These are phyloP conservation scores for Chiloscyllium plagiosum DNA, from an alignment of 2,113 vertebrate genomes.

Conservation along the genomic window DNA sequence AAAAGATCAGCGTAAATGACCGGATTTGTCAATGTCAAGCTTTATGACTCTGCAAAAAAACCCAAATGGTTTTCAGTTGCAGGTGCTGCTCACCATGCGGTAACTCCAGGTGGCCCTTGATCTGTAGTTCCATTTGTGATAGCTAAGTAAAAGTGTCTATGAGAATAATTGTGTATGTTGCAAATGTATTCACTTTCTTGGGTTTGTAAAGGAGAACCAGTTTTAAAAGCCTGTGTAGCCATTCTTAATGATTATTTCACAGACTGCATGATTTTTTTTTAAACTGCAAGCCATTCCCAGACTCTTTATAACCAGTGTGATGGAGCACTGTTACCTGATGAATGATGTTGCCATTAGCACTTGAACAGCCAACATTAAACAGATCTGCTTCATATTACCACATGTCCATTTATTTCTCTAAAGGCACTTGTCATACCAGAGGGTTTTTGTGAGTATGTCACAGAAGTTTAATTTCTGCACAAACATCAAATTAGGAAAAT, in stretches of 20 bases:
- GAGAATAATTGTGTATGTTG: not conserved
- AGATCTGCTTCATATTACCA: not conserved
- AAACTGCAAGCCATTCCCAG: not conserved
- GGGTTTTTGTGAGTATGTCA: not conserved
- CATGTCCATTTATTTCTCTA: not conserved
- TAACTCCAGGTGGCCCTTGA: not conserved
- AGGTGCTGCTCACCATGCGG: not conserved
- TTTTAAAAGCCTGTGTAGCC: not conserved
- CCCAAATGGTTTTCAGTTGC: not conserved
- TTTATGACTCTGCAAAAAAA: not conserved
- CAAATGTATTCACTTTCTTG: not conserved
- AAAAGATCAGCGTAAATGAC: not conserved
- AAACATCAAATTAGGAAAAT: conserved; percentile 15
- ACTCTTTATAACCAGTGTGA: not conserved
- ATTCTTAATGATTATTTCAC: not conserved
- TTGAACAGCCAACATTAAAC: not conserved
- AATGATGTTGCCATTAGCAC: not conserved
- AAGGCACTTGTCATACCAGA: not conserved
- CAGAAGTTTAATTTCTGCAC: not conserved
- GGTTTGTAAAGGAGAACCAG: not conserved
- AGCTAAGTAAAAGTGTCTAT: not conserved
- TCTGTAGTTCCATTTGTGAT: not conserved
- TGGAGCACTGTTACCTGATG: not conserved
- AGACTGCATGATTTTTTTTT: not conserved
- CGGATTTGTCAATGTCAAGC: not conserved